Percentiles rank a stretch among this genome's conserved stretches.
Evolutionary conservation across 2,888 invertebrate genomes (phyloP).

Genomic region (Tridacna crocea): DNA sequence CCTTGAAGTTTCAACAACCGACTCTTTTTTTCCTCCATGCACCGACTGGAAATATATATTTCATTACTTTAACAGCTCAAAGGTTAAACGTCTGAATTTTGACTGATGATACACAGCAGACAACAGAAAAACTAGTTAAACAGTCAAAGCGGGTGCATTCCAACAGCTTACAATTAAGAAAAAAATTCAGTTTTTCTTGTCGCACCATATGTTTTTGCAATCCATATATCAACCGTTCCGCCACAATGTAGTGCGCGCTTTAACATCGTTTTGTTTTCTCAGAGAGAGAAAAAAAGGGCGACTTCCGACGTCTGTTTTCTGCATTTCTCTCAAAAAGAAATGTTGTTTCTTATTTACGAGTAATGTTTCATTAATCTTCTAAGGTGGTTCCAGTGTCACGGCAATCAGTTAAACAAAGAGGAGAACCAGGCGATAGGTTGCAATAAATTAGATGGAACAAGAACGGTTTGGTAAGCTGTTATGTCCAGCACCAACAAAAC

Average conservation of each 20-base stretch:
- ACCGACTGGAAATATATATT: no score
- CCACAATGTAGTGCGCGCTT: constrained; percentile 27
- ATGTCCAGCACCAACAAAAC: neutral
- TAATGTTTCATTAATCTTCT: constrained; percentile 45
- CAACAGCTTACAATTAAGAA: neutral
- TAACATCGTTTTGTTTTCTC: constrained; percentile 35
- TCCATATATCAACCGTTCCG: constrained; percentile 19
- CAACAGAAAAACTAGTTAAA: neutral
- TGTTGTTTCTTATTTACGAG: constrained; percentile 34
- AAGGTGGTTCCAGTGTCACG: constrained; percentile 36
- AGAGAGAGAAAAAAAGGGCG: constrained; percentile 31
- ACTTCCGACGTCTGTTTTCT: constrained; percentile 52
- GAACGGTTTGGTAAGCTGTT: neutral
- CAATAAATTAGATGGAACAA: neutral
- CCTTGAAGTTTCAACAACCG: no score
- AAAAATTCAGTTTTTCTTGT: neutral
- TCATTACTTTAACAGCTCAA: neutral
- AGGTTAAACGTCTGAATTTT: neutral
- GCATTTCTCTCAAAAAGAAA: constrained; percentile 42
- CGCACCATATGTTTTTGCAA: constrained; percentile 26
- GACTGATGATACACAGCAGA: neutral
- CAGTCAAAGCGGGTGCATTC: neutral
- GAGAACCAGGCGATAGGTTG: constrained; percentile 5
- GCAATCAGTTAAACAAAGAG: constrained; percentile 1
- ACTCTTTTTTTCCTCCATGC: no score